These are phyloP conservation scores for Oreotrochilus melanogaster DNA, from an alignment of 2,113 vertebrate species.

Conservation along the genomic window DNA sequence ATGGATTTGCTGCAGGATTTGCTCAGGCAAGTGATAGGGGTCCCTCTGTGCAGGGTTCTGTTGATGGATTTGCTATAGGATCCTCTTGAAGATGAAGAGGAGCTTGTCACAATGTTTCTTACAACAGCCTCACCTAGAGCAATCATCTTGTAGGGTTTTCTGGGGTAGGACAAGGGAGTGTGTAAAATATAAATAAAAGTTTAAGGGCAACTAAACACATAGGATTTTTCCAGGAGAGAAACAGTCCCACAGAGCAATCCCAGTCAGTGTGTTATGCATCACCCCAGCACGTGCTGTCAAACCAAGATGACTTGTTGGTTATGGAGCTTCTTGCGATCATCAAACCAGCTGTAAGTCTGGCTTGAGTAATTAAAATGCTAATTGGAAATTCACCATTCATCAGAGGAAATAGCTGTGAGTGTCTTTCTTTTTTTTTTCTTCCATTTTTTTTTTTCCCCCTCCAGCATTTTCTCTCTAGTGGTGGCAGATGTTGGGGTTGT, in stretches of 20 bases:
- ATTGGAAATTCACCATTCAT: slow-evolving; percentile 79
- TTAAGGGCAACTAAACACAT: background rate
- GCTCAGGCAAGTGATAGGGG: background rate
- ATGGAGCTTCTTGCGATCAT: slow-evolving; percentile 58
- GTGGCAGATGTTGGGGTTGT: slow-evolving; percentile 76
- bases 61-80: background rate
- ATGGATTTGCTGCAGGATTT: slow-evolving; percentile 17
- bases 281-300: background rate
- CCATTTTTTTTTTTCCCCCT: background rate
- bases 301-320: slow-evolving; percentile 55
- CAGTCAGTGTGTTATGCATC: background rate
- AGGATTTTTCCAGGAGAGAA: background rate
- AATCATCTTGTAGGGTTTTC: background rate
- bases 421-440: slow-evolving; percentile 8
- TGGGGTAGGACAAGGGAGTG: background rate
- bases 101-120: background rate
- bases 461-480: slow-evolving; percentile 66
- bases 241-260: background rate
- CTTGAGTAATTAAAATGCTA: slow-evolving; percentile 82
- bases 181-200: background rate
- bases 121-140: background rate
- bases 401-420: slow-evolving; percentile 68
- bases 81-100: background rate
- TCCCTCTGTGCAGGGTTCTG: background rate
- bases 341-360: slow-evolving; percentile 70